Conservation (phyloP, 2,888 invertebrate species). For the Leistus spinibarbis region DNA sequence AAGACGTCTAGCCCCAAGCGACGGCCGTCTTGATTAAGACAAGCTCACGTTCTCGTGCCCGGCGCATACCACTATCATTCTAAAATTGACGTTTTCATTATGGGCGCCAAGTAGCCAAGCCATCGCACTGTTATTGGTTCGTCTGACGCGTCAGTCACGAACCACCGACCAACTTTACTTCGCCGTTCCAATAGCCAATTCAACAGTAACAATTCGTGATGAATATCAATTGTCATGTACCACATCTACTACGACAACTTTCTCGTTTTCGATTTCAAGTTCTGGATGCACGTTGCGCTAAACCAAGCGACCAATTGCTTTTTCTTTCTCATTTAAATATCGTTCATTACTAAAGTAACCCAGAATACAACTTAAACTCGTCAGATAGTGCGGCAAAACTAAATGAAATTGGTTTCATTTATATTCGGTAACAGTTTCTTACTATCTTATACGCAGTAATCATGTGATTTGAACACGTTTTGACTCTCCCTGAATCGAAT, state of each 20-base stretch:
- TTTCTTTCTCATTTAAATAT: background rate
- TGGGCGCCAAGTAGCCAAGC: background rate
- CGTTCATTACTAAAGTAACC: too few relatives aligned
- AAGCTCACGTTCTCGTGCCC: background rate
- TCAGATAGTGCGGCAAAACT: too few relatives aligned
- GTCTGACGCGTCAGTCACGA: conserved; percentile 7
- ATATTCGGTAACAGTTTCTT: too few relatives aligned
- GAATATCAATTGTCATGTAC: conserved; percentile 17
- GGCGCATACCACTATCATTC: conserved; percentile 6
- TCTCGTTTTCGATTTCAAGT: background rate
- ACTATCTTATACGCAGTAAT: too few relatives aligned
- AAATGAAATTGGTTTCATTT: too few relatives aligned
- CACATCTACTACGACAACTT: background rate
- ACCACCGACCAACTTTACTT: background rate
- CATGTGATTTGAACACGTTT: too few relatives aligned
- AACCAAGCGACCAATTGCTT: background rate
- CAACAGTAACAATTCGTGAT: background rate
- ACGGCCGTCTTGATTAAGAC: conserved; percentile 25
- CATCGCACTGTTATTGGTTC: conserved; percentile 9
- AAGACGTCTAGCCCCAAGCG: background rate
- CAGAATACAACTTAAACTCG: too few relatives aligned
- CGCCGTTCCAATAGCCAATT: background rate
- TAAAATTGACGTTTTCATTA: conserved; percentile 35
- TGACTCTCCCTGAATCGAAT: too few relatives aligned
- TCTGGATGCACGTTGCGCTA: background rate